Base-by-base conservation (phyloP, 1,140 invertebrate genomes). In the Drosophila eugracilis region DNA sequence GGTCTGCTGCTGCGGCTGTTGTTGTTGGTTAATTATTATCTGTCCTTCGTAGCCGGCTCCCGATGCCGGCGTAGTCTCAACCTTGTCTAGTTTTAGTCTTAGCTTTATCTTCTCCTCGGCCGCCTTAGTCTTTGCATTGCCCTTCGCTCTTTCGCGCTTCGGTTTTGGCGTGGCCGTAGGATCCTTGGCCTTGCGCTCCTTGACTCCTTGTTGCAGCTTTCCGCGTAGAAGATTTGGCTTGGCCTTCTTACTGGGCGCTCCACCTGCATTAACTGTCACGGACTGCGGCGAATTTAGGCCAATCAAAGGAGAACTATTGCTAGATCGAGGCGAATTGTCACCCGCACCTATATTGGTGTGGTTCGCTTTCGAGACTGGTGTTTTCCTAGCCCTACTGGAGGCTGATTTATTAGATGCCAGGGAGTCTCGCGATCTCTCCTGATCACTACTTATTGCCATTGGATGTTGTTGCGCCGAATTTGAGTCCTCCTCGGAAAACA, bases 21-120 rank as follows among this genome's bases (percentile, higher is more conserved):
- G 73, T 28, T 66, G 39, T 26, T 84, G 70, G 48, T 78, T 84
- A 5, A 32, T 39, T 24, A 54, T 39, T n/a, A 75, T 19, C 28
- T 54, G 53, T 1, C 63, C 41, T 1, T 58, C 60, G 28, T 48
- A 69, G 32, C 12, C 41, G 1, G 36, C 92, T 85, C 55, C 93
- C 92, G 92, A 15, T 0, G 95, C 93, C 1, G 95, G 93, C 12
- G 95, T 92, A 1, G 96, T 95, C 86, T 97, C 96, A 17, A 94
- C 95, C 85, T 96, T 96, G 71, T 97, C 96, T 37, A 97, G 90
- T 78, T 97, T 97, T 4, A 97, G 91, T 54, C 96, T 93, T 14
- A 98, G 91, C 90, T 97, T 97, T 34, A 97, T 96, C 81, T 97
- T 97, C 78, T 97, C 96, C 12, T 89, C 84, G 74, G 60, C 91